Percentiles rank a stretch among this genome's conserved stretches.
These are phyloP conservation scores for Aphaenogaster floridana DNA, from an alignment of 1,140 invertebrate genomes.

Conservation along the genomic window DNA sequence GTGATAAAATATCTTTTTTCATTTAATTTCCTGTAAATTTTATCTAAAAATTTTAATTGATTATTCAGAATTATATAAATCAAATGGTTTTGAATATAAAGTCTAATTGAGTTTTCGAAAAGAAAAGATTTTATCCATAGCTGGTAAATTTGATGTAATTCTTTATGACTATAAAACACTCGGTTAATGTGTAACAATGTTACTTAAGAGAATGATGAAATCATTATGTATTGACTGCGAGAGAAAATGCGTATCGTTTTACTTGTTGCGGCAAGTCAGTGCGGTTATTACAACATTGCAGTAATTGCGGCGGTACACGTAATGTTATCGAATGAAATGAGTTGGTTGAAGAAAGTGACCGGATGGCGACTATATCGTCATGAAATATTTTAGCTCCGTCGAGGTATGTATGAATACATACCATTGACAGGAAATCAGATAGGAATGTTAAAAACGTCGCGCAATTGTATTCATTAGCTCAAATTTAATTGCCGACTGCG, in stretches of 20 bases:
- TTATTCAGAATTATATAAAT: not conserved
- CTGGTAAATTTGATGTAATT: not conserved
- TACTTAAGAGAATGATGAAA: not conserved
- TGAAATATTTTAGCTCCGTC: slow-evolving; percentile 12
- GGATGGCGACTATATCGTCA: slow-evolving; percentile 21
- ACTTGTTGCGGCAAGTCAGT: slow-evolving; percentile 39
- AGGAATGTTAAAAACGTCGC: slow-evolving; percentile 32
- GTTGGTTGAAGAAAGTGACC: slow-evolving; percentile 16
- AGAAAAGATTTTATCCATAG: not conserved
- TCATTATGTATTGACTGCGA: not conserved
- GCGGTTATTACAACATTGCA: slow-evolving; percentile 1
- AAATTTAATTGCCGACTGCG: slow-evolving; percentile 23
- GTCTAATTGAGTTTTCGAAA: not conserved
- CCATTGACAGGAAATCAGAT: slow-evolving; percentile 32
- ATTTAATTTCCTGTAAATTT: not conserved
- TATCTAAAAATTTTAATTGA: not conserved
- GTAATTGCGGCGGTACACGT: slow-evolving; percentile 60
- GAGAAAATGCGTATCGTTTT: slow-evolving; percentile 1
- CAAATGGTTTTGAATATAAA: not conserved
- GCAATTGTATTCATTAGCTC: slow-evolving; percentile 55
- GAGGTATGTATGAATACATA: slow-evolving; percentile 12
- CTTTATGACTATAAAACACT: not conserved
- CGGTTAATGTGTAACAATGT: not conserved
- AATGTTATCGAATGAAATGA: slow-evolving; percentile 64
- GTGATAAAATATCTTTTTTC: not conserved